phyloP scores from a whole-genome alignment of 2,797 vertebrate species.

The Salarias fasciatus region DNA sequence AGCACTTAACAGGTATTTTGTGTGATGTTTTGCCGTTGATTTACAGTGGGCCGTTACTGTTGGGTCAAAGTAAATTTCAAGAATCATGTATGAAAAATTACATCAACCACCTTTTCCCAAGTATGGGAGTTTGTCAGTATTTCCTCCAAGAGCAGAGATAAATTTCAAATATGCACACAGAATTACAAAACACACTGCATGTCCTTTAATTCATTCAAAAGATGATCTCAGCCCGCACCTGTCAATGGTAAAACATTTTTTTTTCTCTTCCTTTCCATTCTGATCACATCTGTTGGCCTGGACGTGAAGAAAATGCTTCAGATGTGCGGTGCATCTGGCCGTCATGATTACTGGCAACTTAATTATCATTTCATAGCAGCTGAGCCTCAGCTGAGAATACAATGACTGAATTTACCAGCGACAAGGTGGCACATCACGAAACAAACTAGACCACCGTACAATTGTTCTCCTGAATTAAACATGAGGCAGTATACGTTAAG shows the following conservation, averaged over 20 bases:
- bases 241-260: background rate
- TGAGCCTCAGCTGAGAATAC: conserved; percentile 1
- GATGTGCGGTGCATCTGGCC: conserved; percentile 8
- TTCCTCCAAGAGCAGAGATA: no score
- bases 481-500: conserved; percentile 16
- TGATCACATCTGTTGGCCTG: conserved; percentile 7
- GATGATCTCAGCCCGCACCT: conserved; percentile 1
- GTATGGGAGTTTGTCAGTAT: no score
- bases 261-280: conserved; percentile 4
- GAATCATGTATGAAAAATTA: no score
- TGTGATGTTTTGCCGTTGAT: no score
- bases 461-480: conserved; percentile 32
- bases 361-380: conserved; percentile 28
- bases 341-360: conserved; percentile 34
- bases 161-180: no score
- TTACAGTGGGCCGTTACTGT: no score
- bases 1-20: no score
- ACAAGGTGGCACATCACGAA: conserved; percentile 23
- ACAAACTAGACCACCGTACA: conserved; percentile 16
- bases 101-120: no score
- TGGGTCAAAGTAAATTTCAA: no score
- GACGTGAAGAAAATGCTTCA: conserved; percentile 26
- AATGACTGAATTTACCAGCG: background rate
- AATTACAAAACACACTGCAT: background rate
- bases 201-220: conserved; percentile 44